Evolutionary conservation across 2,888 invertebrate species (phyloP).

Genomic region (Pyrgus malvae): DNA sequence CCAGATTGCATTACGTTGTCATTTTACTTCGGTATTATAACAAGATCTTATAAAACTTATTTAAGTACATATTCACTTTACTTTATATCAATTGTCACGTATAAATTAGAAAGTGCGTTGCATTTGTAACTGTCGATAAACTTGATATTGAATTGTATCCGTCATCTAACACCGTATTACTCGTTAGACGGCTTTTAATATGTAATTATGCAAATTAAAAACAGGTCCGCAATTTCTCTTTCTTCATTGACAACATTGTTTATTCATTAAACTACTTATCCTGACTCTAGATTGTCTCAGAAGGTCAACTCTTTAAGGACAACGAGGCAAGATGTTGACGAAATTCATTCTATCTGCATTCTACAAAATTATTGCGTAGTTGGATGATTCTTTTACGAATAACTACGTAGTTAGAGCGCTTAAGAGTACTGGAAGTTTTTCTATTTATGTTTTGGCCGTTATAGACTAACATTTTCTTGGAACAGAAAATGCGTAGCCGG

Average conservation of each 20-base stretch:
- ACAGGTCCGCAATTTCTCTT: constrained; percentile 28
- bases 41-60: not conserved
- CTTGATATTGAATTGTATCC: constrained; percentile 29
- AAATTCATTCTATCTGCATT: constrained; percentile 10
- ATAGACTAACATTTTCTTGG: too few species aligned
- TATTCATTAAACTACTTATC: constrained; percentile 19
- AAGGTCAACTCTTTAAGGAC: constrained; percentile 22
- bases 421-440: too few species aligned
- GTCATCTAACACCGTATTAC: constrained; percentile 25
- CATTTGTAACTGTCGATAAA: constrained; percentile 16
- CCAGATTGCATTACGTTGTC: too few species aligned
- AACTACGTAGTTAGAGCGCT: too few species aligned
- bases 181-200: constrained; percentile 26
- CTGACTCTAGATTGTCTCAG: constrained; percentile 25
- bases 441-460: too few species aligned
- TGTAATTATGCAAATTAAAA: constrained; percentile 27
- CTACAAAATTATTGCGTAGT: constrained; percentile 1
- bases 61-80: not conserved
- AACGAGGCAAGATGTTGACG: constrained; percentile 11
- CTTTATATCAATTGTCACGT: not conserved
- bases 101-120: constrained; percentile 21
- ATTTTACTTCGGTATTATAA: too few species aligned
- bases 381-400: too few species aligned
- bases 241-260: constrained; percentile 27
- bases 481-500: too few species aligned